phyloP scores from a whole-genome alignment of 2,888 invertebrate species.

The Ditylenchus weischeri region DNA sequence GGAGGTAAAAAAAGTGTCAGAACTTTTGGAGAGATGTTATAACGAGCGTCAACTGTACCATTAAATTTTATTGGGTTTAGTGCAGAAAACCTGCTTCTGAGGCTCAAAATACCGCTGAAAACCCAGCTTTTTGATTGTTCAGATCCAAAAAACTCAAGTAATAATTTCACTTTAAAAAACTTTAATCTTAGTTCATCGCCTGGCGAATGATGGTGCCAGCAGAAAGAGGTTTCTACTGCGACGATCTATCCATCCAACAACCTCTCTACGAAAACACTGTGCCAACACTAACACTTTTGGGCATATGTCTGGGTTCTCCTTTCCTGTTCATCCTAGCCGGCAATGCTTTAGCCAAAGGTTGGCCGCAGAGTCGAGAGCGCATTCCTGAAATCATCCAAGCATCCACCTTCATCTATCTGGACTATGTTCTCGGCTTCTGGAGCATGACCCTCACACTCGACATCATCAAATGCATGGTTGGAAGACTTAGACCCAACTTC shows the following conservation, averaged over 20 bases:
- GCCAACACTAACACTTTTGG: slow-evolving; percentile 47
- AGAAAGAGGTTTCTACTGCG: slow-evolving; percentile 79
- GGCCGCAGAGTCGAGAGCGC: slow-evolving; percentile 10
- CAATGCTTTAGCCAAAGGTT: slow-evolving; percentile 5
- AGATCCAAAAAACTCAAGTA: too few species aligned
- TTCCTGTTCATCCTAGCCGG: slow-evolving; percentile 18
- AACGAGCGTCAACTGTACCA: too few species aligned
- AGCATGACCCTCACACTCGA: slow-evolving; percentile 68
- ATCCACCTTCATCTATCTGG: slow-evolving; percentile 45
- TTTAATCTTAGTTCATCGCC: slow-evolving; percentile 10
- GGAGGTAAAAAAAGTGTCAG: too few species aligned
- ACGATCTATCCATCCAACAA: slow-evolving; percentile 83
- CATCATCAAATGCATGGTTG: slow-evolving; percentile 84
- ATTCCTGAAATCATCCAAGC: slow-evolving; percentile 42
- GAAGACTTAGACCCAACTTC: slow-evolving; percentile 89
- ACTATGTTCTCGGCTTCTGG: slow-evolving; percentile 44
- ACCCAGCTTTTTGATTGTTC: too few species aligned
- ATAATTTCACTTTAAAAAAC: too few species aligned
- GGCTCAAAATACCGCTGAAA: too few species aligned
- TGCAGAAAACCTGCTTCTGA: too few species aligned
- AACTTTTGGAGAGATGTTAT: too few species aligned
- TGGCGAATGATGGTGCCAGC: slow-evolving; percentile 21
- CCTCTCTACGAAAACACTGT: slow-evolving; percentile 70
- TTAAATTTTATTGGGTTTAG: too few species aligned
- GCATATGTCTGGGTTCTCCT: slow-evolving; percentile 45